Conservation (phyloP, 2,888 invertebrate species). For the Troglohyphantes excavatus region DNA sequence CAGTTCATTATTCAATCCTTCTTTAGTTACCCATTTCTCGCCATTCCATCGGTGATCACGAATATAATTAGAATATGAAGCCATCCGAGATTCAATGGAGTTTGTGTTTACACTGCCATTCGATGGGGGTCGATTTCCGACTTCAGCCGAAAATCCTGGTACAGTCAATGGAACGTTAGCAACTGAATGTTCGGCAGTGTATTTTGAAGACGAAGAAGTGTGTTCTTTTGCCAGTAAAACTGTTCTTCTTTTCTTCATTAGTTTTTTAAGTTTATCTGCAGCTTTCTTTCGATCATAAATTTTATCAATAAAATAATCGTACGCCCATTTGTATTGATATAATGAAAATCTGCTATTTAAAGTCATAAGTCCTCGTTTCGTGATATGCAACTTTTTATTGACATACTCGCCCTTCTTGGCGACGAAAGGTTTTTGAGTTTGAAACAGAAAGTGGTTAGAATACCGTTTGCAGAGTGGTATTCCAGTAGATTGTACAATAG, state of each 20-base stretch:
- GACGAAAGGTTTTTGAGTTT: background rate
- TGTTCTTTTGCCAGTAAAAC: slow-evolving; percentile 3
- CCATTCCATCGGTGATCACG: background rate
- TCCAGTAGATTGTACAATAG: background rate
- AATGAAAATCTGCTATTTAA: slow-evolving; percentile 18
- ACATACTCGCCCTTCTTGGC: background rate
- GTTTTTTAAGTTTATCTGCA: background rate
- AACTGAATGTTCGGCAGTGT: background rate
- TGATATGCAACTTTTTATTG: background rate
- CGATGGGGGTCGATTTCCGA: background rate
- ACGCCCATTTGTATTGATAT: background rate
- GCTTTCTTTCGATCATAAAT: slow-evolving; percentile 3
- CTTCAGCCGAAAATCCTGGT: too few species aligned
- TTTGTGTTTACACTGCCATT: background rate
- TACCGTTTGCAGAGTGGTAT: background rate
- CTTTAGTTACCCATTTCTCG: background rate
- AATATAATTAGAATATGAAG: background rate
- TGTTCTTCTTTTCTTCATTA: slow-evolving; percentile 4
- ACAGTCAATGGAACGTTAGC: background rate
- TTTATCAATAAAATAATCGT: background rate
- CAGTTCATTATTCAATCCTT: slow-evolving; percentile 33
- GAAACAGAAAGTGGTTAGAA: background rate
- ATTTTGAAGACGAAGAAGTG: background rate
- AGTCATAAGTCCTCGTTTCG: background rate
- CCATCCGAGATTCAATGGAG: background rate